Percentiles rank a stretch among this genome's conserved stretches.
Evolutionary conservation across 2,797 vertebrate species (phyloP).

Genomic region (Sebastes reedi): DNA sequence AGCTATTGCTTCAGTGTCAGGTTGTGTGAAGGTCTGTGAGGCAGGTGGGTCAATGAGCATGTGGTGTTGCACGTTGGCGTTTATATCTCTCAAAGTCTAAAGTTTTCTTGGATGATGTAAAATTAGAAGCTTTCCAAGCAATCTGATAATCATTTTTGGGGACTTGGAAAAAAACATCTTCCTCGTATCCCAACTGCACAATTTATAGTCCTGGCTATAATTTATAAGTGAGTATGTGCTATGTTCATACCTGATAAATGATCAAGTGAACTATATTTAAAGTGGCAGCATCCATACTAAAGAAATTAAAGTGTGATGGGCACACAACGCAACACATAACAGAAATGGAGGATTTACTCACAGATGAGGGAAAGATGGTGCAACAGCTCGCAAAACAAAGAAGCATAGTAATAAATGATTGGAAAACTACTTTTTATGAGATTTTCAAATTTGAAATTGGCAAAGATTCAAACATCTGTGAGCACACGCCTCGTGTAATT

Average conservation of each 20-base stretch:
- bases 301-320: neutral
- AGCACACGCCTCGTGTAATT: neutral
- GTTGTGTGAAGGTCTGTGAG: slow-evolving; percentile 78
- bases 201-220: neutral
- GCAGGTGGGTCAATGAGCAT: slow-evolving; percentile 65
- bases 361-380: neutral
- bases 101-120: slow-evolving; percentile 64
- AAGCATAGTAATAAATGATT: neutral
- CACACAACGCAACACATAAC: neutral
- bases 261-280: neutral
- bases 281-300: neutral
- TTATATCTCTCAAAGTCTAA: slow-evolving; percentile 72
- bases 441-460: neutral
- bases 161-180: neutral
- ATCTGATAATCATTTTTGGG: neutral
- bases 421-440: neutral
- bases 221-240: neutral
- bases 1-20: slow-evolving; percentile 82
- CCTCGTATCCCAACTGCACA: neutral
- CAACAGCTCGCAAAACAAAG: neutral
- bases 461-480: neutral
- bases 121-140: slow-evolving; percentile 32
- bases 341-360: neutral
- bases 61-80: slow-evolving; percentile 63
- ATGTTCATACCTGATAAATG: neutral